Base-by-base conservation (phyloP, 1,140 invertebrate species). In the Marisa cornuarietis region DNA sequence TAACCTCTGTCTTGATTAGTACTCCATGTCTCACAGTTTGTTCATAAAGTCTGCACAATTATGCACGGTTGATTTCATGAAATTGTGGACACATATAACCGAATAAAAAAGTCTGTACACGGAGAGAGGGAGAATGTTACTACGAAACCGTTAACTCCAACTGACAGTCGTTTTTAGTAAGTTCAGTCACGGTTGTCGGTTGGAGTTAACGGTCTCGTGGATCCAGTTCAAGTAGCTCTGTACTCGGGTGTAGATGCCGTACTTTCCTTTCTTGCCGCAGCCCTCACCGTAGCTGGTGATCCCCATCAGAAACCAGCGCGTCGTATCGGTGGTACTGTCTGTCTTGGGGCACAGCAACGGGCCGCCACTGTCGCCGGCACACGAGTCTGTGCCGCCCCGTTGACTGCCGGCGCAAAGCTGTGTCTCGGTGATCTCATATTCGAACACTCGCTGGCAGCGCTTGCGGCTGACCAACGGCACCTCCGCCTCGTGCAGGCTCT, bases 261-360 rank as follows among this genome's bases (percentile, higher is more conserved):
- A 98, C 89, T 97, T 98, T 68, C 96, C 95, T 72, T 94, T 94
- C 86, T 95, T 94, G 10, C 96, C 97, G 88, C 97, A 98, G 26
- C 96, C 96, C 87, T 98, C 96, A 0, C 97, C 97, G 84, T 98
- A 99, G 87, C 96, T 97, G 1, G 97, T 98, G 62, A 42, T 6
- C 2, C 31, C 6, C 2, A 42, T 42, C 31, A 42, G 31, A 42
- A 42, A 6, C 31, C 31, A 42, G 31, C 31, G 6, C 2, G 6
- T 42, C 31, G 31, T 42, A 6, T 42, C 31, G 31, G 31, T 42
- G 31, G 31, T 6, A 42, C 6, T 42, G 31, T 42, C 31, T 6
- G 31, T 42, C 31, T 42, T 42, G 31, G 31, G 31, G 31, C 31
- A 42, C 31, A 42, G 31, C 31, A 42, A 42, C 31, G 6, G 86